Percentiles rank a stretch among this genome's conserved stretches.
These are phyloP conservation scores for Chromoteleia sp. DNA, from an alignment of 2,888 invertebrate genomes.

Conservation along the genomic window DNA sequence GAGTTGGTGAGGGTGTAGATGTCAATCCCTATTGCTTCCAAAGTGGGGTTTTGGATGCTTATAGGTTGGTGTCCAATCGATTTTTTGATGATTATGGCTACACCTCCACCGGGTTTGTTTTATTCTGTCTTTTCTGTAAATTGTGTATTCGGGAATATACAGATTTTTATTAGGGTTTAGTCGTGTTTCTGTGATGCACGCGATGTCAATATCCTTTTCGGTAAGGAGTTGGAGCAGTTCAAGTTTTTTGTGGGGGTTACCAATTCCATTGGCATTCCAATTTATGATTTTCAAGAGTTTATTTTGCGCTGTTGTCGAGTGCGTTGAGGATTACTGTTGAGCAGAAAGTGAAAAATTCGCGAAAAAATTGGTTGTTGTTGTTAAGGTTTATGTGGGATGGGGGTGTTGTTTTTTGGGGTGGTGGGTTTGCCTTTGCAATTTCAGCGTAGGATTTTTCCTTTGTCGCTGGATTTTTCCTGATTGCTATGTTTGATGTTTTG, in stretches of 20 bases:
- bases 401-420: too few species aligned
- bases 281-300: not conserved
- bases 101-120: not conserved
- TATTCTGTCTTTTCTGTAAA: not conserved
- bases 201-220: not conserved
- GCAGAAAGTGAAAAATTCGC: too few species aligned
- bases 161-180: not conserved
- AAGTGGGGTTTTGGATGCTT: not conserved
- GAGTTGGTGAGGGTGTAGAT: not conserved
- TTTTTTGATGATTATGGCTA: not conserved
- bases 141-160: not conserved
- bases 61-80: not conserved
- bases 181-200: not conserved
- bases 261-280: not conserved
- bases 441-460: too few species aligned
- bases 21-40: not conserved
- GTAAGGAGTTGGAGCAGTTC: not conserved
- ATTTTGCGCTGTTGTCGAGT: too few species aligned
- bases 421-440: too few species aligned
- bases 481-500: too few species aligned
- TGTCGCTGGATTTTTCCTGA: too few species aligned
- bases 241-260: not conserved
- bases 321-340: too few species aligned
- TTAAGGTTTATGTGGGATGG: too few species aligned
- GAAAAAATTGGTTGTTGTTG: too few species aligned